A percentile compares a stretch with the other conserved stretches of the same genome.
Conservation (phyloP, 2,888 invertebrate genomes). For the Cistogaster globosa region DNA sequence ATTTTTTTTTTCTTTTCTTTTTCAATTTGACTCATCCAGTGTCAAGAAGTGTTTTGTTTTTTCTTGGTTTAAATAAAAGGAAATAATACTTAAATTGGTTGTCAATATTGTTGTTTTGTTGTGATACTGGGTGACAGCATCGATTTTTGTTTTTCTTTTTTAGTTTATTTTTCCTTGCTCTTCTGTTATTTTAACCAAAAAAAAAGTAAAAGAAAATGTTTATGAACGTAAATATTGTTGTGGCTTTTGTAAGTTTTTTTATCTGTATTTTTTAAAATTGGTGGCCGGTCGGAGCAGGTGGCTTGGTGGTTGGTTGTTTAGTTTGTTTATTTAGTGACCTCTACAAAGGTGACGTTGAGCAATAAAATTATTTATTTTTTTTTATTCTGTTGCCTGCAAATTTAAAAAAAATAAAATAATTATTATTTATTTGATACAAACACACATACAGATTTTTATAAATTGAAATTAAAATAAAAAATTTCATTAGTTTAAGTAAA, state of each 20-base stretch:
- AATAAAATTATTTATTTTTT: background rate
- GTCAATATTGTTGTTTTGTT: slow-evolving; percentile 41
- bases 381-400: too few species aligned
- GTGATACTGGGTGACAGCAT: slow-evolving; percentile 56
- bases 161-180: background rate
- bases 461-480: background rate
- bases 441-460: background rate
- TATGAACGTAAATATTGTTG: slow-evolving; percentile 39
- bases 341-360: slow-evolving; percentile 10
- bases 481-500: background rate
- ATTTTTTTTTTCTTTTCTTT: background rate
- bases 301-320: background rate
- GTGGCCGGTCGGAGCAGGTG: background rate
- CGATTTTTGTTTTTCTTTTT: slow-evolving; percentile 41
- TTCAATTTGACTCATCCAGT: slow-evolving; percentile 2
- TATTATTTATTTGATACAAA: too few species aligned
- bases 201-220: slow-evolving; percentile 28
- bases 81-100: slow-evolving; percentile 34
- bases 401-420: too few species aligned
- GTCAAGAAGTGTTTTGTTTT: slow-evolving; percentile 15
- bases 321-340: slow-evolving; percentile 26
- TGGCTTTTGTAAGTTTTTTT: slow-evolving; percentile 16
- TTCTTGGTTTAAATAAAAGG: slow-evolving; percentile 32
- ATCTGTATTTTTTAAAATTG: slow-evolving; percentile 11
- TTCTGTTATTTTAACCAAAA: slow-evolving; percentile 16